A percentile compares a stretch with the other conserved stretches of the same genome.
These are phyloP conservation scores for Lepus timidus DNA, from an alignment of 2,113 vertebrate species.

Conservation along the genomic window DNA sequence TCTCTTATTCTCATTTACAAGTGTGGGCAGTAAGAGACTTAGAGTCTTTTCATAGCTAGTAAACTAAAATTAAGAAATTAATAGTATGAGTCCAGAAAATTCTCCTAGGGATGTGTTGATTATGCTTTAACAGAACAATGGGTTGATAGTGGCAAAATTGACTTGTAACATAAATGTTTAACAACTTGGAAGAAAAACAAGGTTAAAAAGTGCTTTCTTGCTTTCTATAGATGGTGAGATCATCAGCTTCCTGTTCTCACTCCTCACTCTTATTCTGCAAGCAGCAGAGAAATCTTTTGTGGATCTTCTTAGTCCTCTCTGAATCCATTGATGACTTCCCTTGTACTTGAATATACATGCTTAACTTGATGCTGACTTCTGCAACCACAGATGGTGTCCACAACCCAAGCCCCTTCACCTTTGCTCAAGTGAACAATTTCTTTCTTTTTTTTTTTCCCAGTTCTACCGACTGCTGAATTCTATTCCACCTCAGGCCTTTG, in stretches of 20 bases:
- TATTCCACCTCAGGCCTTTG: background rate
- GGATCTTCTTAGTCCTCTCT: background rate
- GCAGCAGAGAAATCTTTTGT: background rate
- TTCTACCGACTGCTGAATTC: slow-evolving; percentile 25
- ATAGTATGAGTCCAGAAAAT: background rate
- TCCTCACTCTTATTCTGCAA: background rate
- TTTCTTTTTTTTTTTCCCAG: background rate
- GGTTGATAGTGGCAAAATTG: background rate
- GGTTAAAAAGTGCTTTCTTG: background rate
- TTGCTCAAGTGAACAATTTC: background rate
- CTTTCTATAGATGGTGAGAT: background rate
- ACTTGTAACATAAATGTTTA: background rate
- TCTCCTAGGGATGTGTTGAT: background rate
- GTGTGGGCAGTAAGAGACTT: background rate
- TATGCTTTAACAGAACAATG: background rate
- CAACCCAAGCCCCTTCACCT: background rate
- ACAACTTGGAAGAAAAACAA: background rate
- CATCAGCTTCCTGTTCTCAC: background rate
- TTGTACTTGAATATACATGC: background rate
- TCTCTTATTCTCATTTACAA: background rate
- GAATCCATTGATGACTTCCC: background rate
- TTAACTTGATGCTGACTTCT: background rate
- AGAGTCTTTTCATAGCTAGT: background rate
- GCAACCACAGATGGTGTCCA: background rate
- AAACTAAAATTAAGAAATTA: background rate